Evolutionary conservation across 2,113 vertebrate genomes (phyloP).

Genomic region (Oryzias woworae): DNA sequence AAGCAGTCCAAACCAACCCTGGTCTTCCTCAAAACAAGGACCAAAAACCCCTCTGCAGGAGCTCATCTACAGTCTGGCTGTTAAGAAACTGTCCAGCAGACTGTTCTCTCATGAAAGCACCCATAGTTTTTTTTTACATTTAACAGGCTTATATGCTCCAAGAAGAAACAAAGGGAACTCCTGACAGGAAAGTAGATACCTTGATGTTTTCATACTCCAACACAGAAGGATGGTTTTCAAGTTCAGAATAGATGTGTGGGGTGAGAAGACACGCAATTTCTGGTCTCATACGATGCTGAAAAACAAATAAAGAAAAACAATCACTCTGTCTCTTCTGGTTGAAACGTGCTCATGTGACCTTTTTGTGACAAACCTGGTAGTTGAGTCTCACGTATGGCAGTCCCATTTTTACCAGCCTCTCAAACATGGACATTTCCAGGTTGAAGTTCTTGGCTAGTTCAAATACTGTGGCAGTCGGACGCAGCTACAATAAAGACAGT

Average conservation of each 20-base stretch:
- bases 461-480: constrained; percentile 89
- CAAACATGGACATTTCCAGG: constrained; percentile 95
- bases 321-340: background rate
- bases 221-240: constrained; percentile 92
- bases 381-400: constrained; percentile 88
- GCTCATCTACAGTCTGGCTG: no score
- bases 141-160: no score
- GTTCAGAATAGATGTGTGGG: constrained; percentile 87
- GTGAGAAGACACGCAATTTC: constrained; percentile 90
- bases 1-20: no score
- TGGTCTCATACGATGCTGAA: constrained; percentile 93
- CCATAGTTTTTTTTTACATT: no score
- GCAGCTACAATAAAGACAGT: constrained; percentile 75
- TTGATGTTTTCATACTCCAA: constrained; percentile 88
- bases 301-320: constrained; percentile 13
- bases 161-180: no score
- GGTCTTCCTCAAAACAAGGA: no score
- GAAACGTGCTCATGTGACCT: background rate
- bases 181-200: constrained; percentile 66
- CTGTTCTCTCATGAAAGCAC: no score
- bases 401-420: constrained; percentile 86
- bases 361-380: constrained; percentile 84
- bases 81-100: no score
- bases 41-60: no score
- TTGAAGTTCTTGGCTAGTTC: constrained; percentile 92